Percentiles rank a stretch among this genome's conserved stretches.
phyloP scores from a whole-genome alignment of 2,113 vertebrate species.

The Phrynosoma platyrhinos region DNA sequence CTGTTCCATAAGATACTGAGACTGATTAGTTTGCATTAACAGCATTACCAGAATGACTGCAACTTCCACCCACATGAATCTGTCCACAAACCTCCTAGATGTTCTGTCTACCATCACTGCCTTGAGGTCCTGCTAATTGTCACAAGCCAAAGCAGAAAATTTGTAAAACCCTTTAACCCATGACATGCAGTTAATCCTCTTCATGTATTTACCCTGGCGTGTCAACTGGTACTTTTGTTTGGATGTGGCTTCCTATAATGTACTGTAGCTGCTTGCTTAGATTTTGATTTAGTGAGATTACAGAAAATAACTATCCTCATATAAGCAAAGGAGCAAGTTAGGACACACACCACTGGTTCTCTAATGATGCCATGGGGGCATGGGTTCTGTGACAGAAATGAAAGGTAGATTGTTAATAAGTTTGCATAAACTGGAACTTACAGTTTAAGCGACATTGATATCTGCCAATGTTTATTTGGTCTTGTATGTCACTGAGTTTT shows the following conservation, averaged over 20 bases:
- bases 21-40: not conserved
- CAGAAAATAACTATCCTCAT: not conserved
- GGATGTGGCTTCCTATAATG: not conserved
- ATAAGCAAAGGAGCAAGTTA: not conserved
- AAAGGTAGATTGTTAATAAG: not conserved
- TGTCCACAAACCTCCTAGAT: no score
- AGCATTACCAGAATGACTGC: not conserved
- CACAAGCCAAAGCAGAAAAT: no score
- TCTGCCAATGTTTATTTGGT: not conserved
- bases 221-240: not conserved
- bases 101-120: no score
- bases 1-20: not conserved
- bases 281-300: not conserved
- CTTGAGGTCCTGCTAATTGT: no score
- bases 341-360: not conserved
- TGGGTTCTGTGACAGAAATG: not conserved
- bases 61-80: no score
- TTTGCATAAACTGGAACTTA: no score
- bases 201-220: not conserved
- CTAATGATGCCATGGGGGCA: not conserved
- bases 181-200: not conserved
- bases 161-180: no score
- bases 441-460: no score
- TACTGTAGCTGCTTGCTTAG: not conserved
- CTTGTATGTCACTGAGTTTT: not conserved